These are phyloP conservation scores for Eumerus sabulonum DNA, from an alignment of 2,888 invertebrate species.

Conservation along the genomic window DNA sequence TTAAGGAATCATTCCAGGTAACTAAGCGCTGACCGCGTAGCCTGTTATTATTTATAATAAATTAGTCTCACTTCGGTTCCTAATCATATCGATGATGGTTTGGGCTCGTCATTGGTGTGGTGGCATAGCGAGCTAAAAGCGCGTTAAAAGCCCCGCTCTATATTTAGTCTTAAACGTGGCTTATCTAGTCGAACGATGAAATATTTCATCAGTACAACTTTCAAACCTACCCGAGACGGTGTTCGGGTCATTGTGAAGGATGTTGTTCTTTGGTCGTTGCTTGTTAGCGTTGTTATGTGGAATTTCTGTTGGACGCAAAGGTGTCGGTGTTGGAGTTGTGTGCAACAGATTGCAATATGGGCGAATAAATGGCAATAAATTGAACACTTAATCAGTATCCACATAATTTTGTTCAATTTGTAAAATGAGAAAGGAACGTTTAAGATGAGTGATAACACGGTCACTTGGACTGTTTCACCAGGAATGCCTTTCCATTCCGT, in stretches of 20 bases:
- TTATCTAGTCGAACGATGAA: conserved; percentile 65
- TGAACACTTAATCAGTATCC: conserved; percentile 79
- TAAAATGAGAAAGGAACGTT: conserved; percentile 79
- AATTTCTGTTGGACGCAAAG: conserved; percentile 42
- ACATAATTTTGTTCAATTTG: conserved; percentile 81
- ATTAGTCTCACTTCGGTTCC: conserved; percentile 61
- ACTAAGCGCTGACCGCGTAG: conserved; percentile 20
- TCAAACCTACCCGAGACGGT: conserved; percentile 55
- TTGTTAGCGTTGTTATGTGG: background rate
- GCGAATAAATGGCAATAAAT: conserved; percentile 71
- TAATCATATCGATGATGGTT: conserved; percentile 67
- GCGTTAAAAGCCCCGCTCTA: conserved; percentile 53
- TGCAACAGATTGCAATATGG: conserved; percentile 58
- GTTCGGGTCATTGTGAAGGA: conserved; percentile 61
- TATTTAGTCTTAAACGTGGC: conserved; percentile 67
- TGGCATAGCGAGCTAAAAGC: conserved; percentile 14
- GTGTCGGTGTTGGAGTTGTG: conserved; percentile 36
- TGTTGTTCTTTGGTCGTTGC: conserved; percentile 6
- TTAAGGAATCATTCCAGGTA: conserved; percentile 47
- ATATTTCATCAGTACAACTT: conserved; percentile 57
- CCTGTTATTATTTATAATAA: conserved; percentile 67
- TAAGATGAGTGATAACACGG: conserved; percentile 76
- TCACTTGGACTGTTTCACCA: conserved; percentile 19
- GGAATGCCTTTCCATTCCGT: too few relatives aligned
- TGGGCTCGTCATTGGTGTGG: conserved; percentile 54